Percentiles rank a stretch among this genome's conserved stretches.
Evolutionary conservation across 2,113 vertebrate genomes (phyloP).

Genomic region (Mobula birostris): DNA sequence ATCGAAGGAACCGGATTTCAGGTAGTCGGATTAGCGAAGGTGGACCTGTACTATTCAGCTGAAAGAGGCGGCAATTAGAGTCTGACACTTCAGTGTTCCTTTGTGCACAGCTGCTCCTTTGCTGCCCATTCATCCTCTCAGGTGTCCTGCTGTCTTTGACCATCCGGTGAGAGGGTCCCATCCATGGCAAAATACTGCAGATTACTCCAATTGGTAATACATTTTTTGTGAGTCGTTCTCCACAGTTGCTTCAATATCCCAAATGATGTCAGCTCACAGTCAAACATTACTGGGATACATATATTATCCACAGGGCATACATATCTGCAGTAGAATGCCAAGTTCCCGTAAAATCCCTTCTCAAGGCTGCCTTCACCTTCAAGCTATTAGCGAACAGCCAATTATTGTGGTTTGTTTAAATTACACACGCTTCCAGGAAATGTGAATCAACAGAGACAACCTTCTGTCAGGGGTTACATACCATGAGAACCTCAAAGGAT

Average conservation of each 20-base stretch:
- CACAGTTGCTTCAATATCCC: background rate
- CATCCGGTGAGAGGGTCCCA: background rate
- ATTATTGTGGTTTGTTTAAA: background rate
- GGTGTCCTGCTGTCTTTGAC: background rate
- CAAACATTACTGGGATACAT: background rate
- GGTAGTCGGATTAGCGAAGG: no score
- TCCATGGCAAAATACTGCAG: background rate
- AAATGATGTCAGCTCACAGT: background rate
- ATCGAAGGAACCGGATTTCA: no score
- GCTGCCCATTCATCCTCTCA: background rate
- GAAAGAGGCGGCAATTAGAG: background rate
- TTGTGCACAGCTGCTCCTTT: background rate
- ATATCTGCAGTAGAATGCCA: background rate
- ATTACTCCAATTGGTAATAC: background rate
- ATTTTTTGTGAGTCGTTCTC: background rate
- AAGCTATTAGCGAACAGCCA: background rate
- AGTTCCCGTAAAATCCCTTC: background rate
- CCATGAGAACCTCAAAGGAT: background rate
- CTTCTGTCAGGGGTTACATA: background rate
- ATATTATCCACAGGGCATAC: background rate
- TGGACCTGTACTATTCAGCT: background rate
- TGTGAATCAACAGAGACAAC: background rate
- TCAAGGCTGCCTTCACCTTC: background rate
- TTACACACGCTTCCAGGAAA: background rate
- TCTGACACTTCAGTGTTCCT: background rate